phyloP scores from a whole-genome alignment of 2,888 invertebrate genomes.

The Blomia tropicalis region DNA sequence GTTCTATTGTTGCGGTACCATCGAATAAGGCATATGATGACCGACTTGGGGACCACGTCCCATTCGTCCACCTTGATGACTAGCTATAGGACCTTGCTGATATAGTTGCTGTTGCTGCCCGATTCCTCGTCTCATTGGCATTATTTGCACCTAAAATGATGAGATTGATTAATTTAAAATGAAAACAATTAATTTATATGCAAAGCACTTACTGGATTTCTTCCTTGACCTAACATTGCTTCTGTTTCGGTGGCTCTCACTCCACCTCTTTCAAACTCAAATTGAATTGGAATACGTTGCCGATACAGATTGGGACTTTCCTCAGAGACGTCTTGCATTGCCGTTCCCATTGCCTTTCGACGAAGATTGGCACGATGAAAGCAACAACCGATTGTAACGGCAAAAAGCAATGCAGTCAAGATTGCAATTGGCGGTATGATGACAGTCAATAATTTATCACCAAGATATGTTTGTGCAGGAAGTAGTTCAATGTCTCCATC shows the following conservation, averaged over 20 bases:
- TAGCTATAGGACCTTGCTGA: background rate
- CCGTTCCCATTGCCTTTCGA: slow-evolving; percentile 13
- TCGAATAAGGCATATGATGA: background rate
- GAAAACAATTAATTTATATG: background rate
- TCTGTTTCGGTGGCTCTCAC: background rate
- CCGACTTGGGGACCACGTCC: background rate
- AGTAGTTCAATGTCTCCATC: background rate
- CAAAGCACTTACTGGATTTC: slow-evolving; percentile 4
- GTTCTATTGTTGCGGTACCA: slow-evolving; percentile 11
- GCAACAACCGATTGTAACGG: slow-evolving; percentile 16
- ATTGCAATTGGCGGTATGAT: slow-evolving; percentile 20
- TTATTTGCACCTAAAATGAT: background rate
- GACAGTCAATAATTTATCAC: slow-evolving; percentile 1
- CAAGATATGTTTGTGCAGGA: background rate
- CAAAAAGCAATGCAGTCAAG: slow-evolving; percentile 14
- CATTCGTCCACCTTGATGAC: background rate
- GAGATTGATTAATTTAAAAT: background rate
- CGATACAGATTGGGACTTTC: slow-evolving; percentile 1
- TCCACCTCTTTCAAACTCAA: slow-evolving; percentile 22
- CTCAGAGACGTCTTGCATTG: background rate
- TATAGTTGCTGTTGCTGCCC: background rate
- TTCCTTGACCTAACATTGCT: background rate
- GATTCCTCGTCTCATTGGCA: slow-evolving; percentile 5
- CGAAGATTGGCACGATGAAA: slow-evolving; percentile 19
- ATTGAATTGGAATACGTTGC: slow-evolving; percentile 24